Evolutionary conservation across 2,113 vertebrate species (phyloP), one percentile per base, ranked within the genome.

Genomic region (Amphilophus citrinellus): DNA sequence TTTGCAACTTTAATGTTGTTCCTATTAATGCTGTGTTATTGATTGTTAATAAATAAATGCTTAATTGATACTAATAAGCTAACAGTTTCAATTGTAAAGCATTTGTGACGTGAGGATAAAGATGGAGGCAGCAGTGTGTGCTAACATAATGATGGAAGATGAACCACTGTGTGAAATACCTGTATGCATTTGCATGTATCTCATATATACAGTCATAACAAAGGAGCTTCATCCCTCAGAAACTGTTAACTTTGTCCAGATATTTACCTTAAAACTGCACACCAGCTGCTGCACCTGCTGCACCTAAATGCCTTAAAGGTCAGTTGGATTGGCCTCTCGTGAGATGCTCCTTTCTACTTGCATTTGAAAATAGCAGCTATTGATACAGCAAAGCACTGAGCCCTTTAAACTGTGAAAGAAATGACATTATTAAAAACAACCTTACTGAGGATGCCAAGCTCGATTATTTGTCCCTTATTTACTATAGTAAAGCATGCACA

Each of bases 271-370:
- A 14, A 58, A 1, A 7, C 17, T 11, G 5, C 15, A 8, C 13
- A 3, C 0, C 68, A 56, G 47, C 27, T 8, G 66, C 66, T 56
- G 68, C 68, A 56, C 18, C 68, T 73, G 68, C 68, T 73, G 20
- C 68, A 73, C 27, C 30, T 73, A 9, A 73, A 73, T 47, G 68
- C 47, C 32, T 35, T 73, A 56, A 73, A 53, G 27, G 68, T 73
- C 68, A 56, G 68, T 11, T 0, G 18, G 68, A 73, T 11, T n/a
- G 68, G 10, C 18, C 32, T 14, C 68, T 73, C 68, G 13, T n/a
- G 18, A 73, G 10, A 53, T 56, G n/a, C 68, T 73, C 8, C 44
- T 71, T 53, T 53, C 10, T 20, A 35, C 68, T 73, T 24, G 57
- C 10, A 24, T 5, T 30, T 56, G 66, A 53, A 73, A 73, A 73